Conservation (phyloP, 2,888 invertebrate species). For the Lasioglossum pauxillum region DNA sequence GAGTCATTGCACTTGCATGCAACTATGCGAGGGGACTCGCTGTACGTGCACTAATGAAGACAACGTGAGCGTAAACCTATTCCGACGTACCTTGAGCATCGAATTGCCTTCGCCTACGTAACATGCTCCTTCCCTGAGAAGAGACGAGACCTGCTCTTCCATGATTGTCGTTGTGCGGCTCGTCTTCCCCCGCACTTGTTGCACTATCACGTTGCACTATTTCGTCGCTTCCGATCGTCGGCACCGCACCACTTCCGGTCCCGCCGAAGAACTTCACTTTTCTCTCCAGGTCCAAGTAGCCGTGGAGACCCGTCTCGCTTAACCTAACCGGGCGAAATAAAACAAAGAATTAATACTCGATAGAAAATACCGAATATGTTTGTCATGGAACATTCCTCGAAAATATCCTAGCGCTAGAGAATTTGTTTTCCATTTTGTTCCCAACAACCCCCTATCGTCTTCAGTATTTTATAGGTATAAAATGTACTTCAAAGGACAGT, state of each 20-base stretch:
- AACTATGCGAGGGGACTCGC: constrained; percentile 2
- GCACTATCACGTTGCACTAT: constrained; percentile 82
- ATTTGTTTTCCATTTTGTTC: not conserved
- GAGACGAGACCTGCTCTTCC: constrained; percentile 74
- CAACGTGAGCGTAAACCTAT: constrained; percentile 7
- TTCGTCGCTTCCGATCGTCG: constrained; percentile 79
- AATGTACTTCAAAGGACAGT: not conserved
- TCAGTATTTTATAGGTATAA: not conserved
- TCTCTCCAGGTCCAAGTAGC: constrained; percentile 79
- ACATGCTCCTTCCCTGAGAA: constrained; percentile 80
- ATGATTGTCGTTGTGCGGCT: constrained; percentile 78
- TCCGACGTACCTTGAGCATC: constrained; percentile 80
- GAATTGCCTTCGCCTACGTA: constrained; percentile 81
- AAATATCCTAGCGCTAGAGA: not conserved
- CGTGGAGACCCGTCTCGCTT: constrained; percentile 80
- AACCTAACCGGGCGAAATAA: constrained; percentile 68
- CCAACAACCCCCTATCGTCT: not conserved
- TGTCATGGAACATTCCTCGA: not conserved
- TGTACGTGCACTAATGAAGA: not conserved
- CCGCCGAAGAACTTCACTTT: constrained; percentile 81
- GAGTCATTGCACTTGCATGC: constrained; percentile 10
- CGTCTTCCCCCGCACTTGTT: constrained; percentile 83
- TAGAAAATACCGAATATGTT: not conserved
- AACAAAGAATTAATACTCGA: not conserved
- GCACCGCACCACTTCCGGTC: constrained; percentile 70